Base-by-base conservation (phyloP, 1,140 invertebrate genomes). In the Sipha flava region DNA sequence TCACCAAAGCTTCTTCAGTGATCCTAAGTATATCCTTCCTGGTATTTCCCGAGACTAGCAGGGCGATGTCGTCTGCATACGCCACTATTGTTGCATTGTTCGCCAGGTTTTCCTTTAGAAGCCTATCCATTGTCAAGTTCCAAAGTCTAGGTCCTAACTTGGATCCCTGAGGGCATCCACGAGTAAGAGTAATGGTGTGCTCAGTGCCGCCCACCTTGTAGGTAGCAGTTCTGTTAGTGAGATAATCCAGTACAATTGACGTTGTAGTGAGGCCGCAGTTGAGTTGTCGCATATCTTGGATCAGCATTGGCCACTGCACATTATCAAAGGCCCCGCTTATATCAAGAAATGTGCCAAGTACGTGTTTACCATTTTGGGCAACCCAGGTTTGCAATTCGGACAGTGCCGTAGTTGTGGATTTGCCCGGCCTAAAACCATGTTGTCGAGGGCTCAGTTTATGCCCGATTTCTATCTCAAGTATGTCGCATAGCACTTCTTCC, bases 1-100 rank as follows among this genome's bases (percentile, higher is more conserved):
- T 18, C 0, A 21, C 49, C 3, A 73, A 29, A 1, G 18, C 31
- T n/a, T 31, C 26, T 3, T 31, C 31, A 0, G 18, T 10, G 4
- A 18, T 40, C 1, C 12, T 6, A 7, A 62, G 47, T 18, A 40
- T 2, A 0, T 34, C 43, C 0, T 12, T 40, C n/a, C 29, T 43
- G 7, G n/a, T 45, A 0, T 34, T 26, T 0, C 52, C 72, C 0
- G 21, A 1, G 12, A 10, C 26, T 0, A 85, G 81, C 0, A 85
- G 47, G 0, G 26, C 54, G 7, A 81, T 26, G n/a, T 81, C 80
- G 12, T 81, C 80, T 1, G 80, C 80, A 37, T 75, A 81, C 0
- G 80, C 80, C 0, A 81, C 40, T 16, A 77, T 10, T 1, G 16
- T 31, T 10, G 16, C 10, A 14, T 29, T 23, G 0, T 37, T 29